Conservation (phyloP, 2,888 invertebrate genomes). For the Timema cristinae region DNA sequence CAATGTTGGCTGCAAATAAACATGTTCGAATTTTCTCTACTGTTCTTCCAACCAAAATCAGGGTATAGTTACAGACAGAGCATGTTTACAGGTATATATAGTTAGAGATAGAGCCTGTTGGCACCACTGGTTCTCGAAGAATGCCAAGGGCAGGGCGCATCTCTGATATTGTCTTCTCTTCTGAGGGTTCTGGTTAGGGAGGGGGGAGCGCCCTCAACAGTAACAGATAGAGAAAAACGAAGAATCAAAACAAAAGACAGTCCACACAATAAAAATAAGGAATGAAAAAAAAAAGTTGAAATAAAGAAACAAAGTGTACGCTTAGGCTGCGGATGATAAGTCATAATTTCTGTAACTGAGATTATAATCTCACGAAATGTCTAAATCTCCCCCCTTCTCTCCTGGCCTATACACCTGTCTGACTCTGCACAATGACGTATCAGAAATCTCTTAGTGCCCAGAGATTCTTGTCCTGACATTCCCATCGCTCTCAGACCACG, state of each 20-base stretch:
- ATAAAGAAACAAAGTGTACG: slow-evolving; percentile 9
- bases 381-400: not conserved
- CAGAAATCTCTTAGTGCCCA: not conserved
- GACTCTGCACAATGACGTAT: slow-evolving; percentile 16
- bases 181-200: not conserved
- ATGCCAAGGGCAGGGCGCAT: slow-evolving; percentile 11
- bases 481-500: too few species aligned
- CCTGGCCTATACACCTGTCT: not conserved
- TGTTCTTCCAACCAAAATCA: too few species aligned
- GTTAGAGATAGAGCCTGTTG: too few species aligned
- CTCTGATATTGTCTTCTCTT: slow-evolving; percentile 10
- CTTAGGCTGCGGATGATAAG: slow-evolving; percentile 21
- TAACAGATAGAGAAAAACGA: too few species aligned
- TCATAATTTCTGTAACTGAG: slow-evolving; percentile 28
- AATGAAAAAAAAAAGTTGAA: not conserved
- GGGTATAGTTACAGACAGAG: too few species aligned
- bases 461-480: too few species aligned
- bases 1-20: too few species aligned
- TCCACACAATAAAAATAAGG: not conserved
- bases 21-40: too few species aligned
- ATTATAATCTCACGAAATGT: slow-evolving; percentile 23
- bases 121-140: not conserved
- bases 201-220: not conserved
- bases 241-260: slow-evolving; percentile 15
- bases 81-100: too few species aligned